phyloP scores from a whole-genome alignment of 37 sponge, comb jelly and placozoan species.

The Oopsacas minuta region DNA sequence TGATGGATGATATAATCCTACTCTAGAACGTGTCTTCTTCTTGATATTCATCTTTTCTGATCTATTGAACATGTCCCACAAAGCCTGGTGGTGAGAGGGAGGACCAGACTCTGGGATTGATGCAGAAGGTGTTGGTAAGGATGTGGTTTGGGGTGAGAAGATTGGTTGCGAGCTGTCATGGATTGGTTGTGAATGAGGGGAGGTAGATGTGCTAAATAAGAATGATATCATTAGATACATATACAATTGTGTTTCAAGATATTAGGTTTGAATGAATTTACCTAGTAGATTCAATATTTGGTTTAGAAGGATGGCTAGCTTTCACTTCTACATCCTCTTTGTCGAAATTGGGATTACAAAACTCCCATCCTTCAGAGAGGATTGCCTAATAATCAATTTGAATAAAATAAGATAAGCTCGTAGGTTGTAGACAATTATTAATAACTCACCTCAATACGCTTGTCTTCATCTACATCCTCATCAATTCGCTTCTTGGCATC shows the following conservation, averaged over 20 bases:
- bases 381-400: not conserved
- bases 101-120: not conserved
- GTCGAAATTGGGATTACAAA: not conserved
- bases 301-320: not conserved
- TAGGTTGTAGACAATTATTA: too few species aligned
- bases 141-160: not conserved
- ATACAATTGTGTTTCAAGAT: not conserved
- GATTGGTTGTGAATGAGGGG: not conserved
- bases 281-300: not conserved
- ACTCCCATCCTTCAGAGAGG: not conserved
- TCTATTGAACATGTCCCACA: not conserved
- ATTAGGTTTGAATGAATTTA: too few species aligned
- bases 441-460: not conserved
- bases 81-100: not conserved
- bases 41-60: constrained; percentile 1
- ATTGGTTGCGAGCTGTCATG: not conserved
- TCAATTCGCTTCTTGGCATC: not conserved
- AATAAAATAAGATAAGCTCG: too few species aligned
- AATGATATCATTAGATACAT: not conserved
- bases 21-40: not conserved
- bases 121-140: not conserved
- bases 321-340: not conserved
- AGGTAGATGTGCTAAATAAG: not conserved
- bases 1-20: not conserved
- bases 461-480: not conserved